These are phyloP conservation scores for Nipponia nippon DNA, from an alignment of 2,113 vertebrate species.

Conservation along the genomic window DNA sequence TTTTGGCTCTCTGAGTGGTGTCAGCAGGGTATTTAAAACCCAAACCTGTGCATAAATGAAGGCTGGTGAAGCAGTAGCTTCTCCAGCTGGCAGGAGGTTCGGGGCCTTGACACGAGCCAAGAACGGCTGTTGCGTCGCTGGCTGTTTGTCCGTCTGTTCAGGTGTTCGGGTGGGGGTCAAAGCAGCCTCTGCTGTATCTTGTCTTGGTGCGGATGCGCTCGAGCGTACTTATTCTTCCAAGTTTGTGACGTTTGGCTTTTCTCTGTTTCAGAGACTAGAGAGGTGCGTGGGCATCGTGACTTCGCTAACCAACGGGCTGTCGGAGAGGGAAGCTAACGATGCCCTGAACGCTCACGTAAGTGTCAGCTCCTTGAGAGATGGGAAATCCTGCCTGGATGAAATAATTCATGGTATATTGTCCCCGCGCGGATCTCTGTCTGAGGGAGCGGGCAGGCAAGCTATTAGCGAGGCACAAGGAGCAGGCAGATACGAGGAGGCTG, in stretches of 20 bases:
- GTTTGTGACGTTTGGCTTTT: background rate
- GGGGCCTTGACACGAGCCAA: background rate
- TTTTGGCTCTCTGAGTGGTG: background rate
- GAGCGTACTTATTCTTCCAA: rapidly evolving
- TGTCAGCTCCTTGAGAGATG: background rate
- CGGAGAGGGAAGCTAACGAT: slow-evolving; percentile 92
- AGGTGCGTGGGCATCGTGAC: slow-evolving; percentile 86
- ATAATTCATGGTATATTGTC: rapidly evolving
- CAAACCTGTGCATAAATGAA: background rate
- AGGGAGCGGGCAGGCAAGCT: background rate
- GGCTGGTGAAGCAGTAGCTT: background rate
- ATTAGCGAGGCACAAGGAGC: background rate
- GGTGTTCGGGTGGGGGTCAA: background rate
- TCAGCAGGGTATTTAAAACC: background rate
- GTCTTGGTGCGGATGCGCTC: rapidly evolving
- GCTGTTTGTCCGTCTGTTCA: background rate
- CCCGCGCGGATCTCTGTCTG: background rate
- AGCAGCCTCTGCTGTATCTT: background rate
- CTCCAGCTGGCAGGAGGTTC: background rate
- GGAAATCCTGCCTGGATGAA: background rate
- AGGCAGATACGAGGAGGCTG: rapidly evolving
- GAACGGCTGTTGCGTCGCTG: background rate
- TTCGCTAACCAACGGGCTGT: slow-evolving; percentile 82
- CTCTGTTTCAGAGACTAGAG: slow-evolving; percentile 80
- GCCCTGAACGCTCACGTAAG: slow-evolving; percentile 91